Conservation (phyloP, 2,888 invertebrate genomes). For the Cheilosia pagana region DNA sequence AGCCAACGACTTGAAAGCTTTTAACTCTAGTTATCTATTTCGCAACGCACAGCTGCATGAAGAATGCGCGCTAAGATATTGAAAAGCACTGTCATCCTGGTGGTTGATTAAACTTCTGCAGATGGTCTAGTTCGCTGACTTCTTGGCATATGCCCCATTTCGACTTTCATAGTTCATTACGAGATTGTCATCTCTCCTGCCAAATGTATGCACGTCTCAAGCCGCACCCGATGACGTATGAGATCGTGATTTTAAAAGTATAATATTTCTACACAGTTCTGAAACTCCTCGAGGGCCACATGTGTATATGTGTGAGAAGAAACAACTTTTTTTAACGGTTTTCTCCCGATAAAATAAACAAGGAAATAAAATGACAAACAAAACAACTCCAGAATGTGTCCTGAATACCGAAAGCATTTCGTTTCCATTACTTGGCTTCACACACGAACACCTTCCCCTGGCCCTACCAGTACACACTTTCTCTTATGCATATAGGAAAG, state of each 20-base stretch:
- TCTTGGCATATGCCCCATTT: constrained; percentile 4
- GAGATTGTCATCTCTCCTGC: constrained; percentile 11
- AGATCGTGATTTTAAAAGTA: constrained; percentile 25
- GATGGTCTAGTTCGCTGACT: background rate
- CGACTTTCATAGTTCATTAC: constrained; percentile 34
- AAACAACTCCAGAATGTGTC: constrained; percentile 26
- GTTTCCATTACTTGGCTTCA: constrained; percentile 61
- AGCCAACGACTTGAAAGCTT: too few relatives aligned
- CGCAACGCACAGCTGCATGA: too few relatives aligned
- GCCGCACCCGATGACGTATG: constrained; percentile 30
- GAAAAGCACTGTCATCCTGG: too few relatives aligned
- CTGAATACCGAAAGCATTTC: constrained; percentile 62
- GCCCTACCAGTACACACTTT: background rate
- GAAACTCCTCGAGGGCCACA: constrained; percentile 11
- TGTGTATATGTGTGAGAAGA: background rate
- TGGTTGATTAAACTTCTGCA: too few relatives aligned
- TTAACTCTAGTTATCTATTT: too few relatives aligned
- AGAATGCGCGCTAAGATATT: too few relatives aligned
- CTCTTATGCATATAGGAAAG: constrained; percentile 39
- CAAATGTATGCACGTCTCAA: constrained; percentile 9
- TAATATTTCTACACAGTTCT: background rate
- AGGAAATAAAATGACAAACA: constrained; percentile 44
- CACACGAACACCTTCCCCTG: constrained; percentile 54
- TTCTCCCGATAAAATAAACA: constrained; percentile 46
- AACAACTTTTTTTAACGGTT: constrained; percentile 48